Percentiles rank a stretch among this genome's conserved stretches.
phyloP scores from a whole-genome alignment of 2,113 vertebrate genomes.

The Solea senegalensis region DNA sequence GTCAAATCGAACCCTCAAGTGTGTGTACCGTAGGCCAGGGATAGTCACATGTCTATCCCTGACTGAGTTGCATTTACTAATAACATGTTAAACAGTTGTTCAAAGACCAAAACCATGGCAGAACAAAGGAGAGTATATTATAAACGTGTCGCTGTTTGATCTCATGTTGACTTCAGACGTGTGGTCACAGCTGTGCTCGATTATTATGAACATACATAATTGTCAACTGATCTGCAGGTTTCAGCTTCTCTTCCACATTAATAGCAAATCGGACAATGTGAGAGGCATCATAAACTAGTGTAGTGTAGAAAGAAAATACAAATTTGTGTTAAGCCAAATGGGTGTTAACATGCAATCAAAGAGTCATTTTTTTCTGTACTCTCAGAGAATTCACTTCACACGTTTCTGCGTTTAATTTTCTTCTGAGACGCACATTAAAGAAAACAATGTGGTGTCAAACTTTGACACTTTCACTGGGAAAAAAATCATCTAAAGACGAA shows the following conservation, averaged over 20 bases:
- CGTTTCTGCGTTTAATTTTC: constrained; percentile 8
- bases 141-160: constrained; percentile 42
- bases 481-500: neutral
- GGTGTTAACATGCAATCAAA: constrained; percentile 29
- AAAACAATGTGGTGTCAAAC: constrained; percentile 12
- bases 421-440: neutral
- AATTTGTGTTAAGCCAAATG: constrained; percentile 18
- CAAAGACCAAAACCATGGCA: too few relatives aligned
- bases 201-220: constrained; percentile 66
- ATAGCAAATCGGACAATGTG: constrained; percentile 26
- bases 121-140: constrained; percentile 31
- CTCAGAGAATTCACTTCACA: neutral
- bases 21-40: too few relatives aligned
- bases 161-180: constrained; percentile 37
- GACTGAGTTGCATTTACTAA: too few relatives aligned
- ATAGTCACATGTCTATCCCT: too few relatives aligned
- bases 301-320: constrained; percentile 7
- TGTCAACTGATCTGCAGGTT: constrained; percentile 47
- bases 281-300: constrained; percentile 6
- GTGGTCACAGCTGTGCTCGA: constrained; percentile 14
- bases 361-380: neutral
- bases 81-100: too few relatives aligned
- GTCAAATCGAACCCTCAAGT: too few relatives aligned
- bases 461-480: constrained; percentile 2
- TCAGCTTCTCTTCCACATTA: constrained; percentile 34